These are phyloP conservation scores for Dascillus cervinus DNA, from an alignment of 2,888 invertebrate species.

Conservation along the genomic window DNA sequence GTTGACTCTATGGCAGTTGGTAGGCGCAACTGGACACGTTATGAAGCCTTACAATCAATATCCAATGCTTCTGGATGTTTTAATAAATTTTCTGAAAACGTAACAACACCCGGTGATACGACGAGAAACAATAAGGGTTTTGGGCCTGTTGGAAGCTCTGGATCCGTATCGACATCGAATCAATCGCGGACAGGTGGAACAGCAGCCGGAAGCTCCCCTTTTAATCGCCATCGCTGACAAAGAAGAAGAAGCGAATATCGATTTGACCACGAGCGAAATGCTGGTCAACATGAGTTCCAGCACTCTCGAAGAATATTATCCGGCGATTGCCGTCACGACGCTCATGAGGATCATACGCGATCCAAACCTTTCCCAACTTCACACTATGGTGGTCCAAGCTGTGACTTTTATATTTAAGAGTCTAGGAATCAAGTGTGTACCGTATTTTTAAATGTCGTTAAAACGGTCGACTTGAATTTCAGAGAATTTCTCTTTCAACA, in stretches of 20 bases:
- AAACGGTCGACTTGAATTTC: conserved; percentile 80
- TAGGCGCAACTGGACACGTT: conserved; percentile 94
- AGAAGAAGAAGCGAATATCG: conserved; percentile 63
- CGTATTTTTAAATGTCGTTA: conserved; percentile 86
- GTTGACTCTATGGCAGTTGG: conserved; percentile 91
- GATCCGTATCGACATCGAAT: conserved; percentile 99
- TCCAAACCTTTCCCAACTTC: conserved; percentile 84
- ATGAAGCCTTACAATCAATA: conserved; percentile 93
- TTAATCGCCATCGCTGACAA: conserved; percentile 78
- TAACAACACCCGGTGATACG: conserved; percentile 87
- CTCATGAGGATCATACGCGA: conserved; percentile 93
- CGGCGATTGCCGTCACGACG: conserved; percentile 93
- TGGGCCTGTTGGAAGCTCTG: conserved; percentile 91
- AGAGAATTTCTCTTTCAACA: conserved; percentile 94
- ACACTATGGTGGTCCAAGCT: conserved; percentile 94
- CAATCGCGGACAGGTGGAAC: conserved; percentile 84
- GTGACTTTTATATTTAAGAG: conserved; percentile 96
- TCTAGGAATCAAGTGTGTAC: conserved; percentile 89
- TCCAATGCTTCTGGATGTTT: conserved; percentile 84
- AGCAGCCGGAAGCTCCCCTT: conserved; percentile 72
- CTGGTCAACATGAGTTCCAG: conserved; percentile 86
- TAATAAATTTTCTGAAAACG: conserved; percentile 92
- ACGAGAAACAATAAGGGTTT: conserved; percentile 85
- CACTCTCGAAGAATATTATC: conserved; percentile 92
- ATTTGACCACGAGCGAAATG: conserved; percentile 87